These are phyloP conservation scores for Sclerurus mexicanus DNA, from an alignment of 2,113 vertebrate species.

Conservation along the genomic window DNA sequence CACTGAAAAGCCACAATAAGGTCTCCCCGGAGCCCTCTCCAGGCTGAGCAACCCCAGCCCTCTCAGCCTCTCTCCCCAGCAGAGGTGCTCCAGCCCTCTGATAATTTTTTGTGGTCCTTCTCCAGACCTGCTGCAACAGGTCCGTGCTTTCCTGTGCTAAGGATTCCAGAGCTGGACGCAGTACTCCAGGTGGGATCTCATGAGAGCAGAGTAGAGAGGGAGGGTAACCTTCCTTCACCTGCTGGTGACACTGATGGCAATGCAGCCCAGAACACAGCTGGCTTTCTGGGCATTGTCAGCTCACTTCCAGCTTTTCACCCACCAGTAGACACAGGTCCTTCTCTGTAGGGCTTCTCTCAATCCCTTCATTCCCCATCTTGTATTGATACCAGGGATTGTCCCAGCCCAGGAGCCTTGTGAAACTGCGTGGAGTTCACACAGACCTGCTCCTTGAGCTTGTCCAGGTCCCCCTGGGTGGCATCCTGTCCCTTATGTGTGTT, in stretches of 20 bases:
- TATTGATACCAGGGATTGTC: background rate
- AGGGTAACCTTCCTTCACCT: background rate
- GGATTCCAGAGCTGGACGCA: background rate
- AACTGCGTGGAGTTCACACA: background rate
- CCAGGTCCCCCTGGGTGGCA: background rate
- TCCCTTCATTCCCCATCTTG: too few species aligned
- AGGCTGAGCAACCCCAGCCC: background rate
- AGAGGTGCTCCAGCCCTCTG: background rate
- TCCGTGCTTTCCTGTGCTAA: background rate
- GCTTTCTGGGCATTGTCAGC: background rate
- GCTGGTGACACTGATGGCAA: background rate
- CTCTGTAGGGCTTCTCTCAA: background rate
- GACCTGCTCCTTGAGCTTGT: background rate
- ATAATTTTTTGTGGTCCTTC: background rate
- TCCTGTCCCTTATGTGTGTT: background rate
- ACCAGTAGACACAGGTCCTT: background rate
- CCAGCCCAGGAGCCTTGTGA: fast-evolving
- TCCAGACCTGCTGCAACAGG: background rate
- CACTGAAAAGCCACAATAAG: background rate
- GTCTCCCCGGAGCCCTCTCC: background rate
- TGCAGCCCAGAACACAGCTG: background rate
- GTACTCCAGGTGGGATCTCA: background rate
- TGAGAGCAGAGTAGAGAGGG: background rate
- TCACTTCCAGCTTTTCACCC: background rate
- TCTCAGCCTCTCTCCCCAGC: background rate